Evolutionary conservation across 2,888 invertebrate species (phyloP).

Genomic region (Pristionchus entomophagus): DNA sequence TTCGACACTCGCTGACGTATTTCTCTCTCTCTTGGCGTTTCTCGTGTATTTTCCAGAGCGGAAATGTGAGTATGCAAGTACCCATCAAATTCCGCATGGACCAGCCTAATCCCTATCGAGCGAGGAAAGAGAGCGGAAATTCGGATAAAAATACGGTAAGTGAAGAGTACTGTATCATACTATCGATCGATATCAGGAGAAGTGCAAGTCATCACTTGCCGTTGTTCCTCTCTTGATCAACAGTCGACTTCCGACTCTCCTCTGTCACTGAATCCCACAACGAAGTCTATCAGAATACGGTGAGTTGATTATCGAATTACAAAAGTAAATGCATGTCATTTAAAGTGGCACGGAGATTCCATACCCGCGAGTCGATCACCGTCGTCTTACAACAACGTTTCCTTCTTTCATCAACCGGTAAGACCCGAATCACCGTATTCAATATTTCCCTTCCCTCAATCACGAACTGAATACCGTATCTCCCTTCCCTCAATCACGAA

Average conservation of each 20-base stretch:
- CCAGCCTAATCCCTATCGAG: conserved; percentile 8
- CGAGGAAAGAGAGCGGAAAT: background rate
- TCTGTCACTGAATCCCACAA: conserved; percentile 30
- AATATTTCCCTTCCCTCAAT: background rate
- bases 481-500: too few species aligned
- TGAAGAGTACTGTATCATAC: too few species aligned
- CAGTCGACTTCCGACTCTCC: conserved; percentile 9
- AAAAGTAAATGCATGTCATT: background rate
- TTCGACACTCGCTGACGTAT: background rate
- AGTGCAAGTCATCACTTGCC: background rate
- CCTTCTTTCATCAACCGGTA: conserved; percentile 5
- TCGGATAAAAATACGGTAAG: background rate
- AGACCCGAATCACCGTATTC: background rate
- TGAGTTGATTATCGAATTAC: background rate
- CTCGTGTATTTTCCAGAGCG: background rate
- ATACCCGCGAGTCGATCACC: background rate
- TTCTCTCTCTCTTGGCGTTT: too few species aligned
- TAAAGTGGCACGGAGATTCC: conserved; percentile 26
- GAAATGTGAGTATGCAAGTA: conserved; percentile 4
- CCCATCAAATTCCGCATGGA: conserved; percentile 14
- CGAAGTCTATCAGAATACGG: conserved; percentile 36
- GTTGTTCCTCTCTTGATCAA: background rate
- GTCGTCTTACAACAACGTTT: background rate
- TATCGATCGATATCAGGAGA: background rate
- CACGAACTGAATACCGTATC: background rate